These are phyloP conservation scores for Parthenolecanium corni DNA, from an alignment of 2,888 invertebrate genomes.

Conservation along the genomic window DNA sequence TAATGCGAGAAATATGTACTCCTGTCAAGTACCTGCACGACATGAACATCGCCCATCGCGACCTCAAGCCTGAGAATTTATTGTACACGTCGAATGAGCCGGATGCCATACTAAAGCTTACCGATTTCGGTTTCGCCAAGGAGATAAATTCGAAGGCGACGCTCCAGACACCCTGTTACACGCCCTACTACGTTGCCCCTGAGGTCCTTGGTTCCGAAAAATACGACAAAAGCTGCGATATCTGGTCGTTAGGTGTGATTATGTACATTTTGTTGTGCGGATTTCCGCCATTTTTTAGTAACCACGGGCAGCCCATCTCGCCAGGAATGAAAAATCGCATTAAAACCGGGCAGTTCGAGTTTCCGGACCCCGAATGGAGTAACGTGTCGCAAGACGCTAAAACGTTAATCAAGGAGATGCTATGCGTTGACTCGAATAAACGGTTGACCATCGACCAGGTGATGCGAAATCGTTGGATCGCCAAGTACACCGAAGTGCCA, in stretches of 20 bases:
- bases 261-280: constrained; percentile 99
- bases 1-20: constrained; percentile 92
- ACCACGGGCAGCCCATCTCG: constrained; percentile 92
- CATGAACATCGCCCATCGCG: constrained; percentile 90
- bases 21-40: constrained; percentile 90
- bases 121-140: constrained; percentile 99
- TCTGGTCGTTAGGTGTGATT: constrained; percentile 97
- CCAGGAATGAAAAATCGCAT: constrained; percentile 98
- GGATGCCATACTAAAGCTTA: constrained; percentile 80
- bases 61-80: constrained; percentile 95
- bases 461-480: constrained; percentile 75
- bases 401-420: constrained; percentile 85
- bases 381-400: constrained; percentile 90
- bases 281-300: constrained; percentile 97
- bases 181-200: constrained; percentile 90
- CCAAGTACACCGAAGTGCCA: constrained; percentile 77
- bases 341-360: constrained; percentile 91
- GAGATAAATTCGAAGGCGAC: constrained; percentile 70
- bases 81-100: constrained; percentile 62
- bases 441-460: constrained; percentile 84
- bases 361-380: constrained; percentile 91
- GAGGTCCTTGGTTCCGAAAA: constrained; percentile 93
- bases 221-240: constrained; percentile 97
- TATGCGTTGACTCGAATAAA: constrained; percentile 85
- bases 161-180: constrained; percentile 95